Percentiles rank a stretch among this genome's conserved stretches.
Evolutionary conservation across 2,888 invertebrate genomes (phyloP).

Genomic region (Nomada fabriciana): DNA sequence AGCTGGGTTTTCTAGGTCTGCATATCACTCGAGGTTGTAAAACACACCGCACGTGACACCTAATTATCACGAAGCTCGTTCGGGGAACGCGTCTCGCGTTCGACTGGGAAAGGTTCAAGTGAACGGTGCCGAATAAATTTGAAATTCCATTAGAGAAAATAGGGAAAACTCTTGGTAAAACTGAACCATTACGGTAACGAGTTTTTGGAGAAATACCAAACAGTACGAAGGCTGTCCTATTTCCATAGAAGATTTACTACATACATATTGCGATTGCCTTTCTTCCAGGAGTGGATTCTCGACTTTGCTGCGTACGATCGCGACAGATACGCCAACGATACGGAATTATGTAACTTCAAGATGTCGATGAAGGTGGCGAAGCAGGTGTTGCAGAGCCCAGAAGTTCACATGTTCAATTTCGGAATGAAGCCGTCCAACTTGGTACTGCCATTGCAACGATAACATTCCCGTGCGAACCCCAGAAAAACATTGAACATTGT

Average conservation of each 20-base stretch:
- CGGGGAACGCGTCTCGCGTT: background rate
- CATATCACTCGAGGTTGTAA: slow-evolving; percentile 30
- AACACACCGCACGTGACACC: slow-evolving; percentile 30
- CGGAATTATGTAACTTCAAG: slow-evolving; percentile 84
- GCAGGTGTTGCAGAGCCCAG: slow-evolving; percentile 81
- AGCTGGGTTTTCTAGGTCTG: slow-evolving; percentile 44
- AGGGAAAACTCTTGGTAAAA: background rate
- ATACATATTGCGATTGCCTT: background rate
- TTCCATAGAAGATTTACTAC: too few species aligned
- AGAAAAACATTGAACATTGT: background rate
- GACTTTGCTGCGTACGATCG: slow-evolving; percentile 84
- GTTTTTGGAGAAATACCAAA: too few species aligned
- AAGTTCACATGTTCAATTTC: slow-evolving; percentile 83
- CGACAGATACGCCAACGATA: slow-evolving; percentile 85
- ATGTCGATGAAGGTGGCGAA: slow-evolving; percentile 83
- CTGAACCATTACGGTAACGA: too few species aligned
- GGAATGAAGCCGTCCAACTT: slow-evolving; percentile 83
- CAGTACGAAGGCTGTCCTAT: too few species aligned
- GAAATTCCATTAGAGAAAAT: background rate
- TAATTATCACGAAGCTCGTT: slow-evolving; percentile 2
- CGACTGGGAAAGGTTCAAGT: background rate
- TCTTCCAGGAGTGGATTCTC: slow-evolving; percentile 83
- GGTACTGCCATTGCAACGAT: slow-evolving; percentile 71
- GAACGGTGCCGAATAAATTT: too few species aligned
- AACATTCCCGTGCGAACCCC: background rate